Conservation (phyloP, 2,888 invertebrate genomes). For the Platynereis dumerilii region DNA sequence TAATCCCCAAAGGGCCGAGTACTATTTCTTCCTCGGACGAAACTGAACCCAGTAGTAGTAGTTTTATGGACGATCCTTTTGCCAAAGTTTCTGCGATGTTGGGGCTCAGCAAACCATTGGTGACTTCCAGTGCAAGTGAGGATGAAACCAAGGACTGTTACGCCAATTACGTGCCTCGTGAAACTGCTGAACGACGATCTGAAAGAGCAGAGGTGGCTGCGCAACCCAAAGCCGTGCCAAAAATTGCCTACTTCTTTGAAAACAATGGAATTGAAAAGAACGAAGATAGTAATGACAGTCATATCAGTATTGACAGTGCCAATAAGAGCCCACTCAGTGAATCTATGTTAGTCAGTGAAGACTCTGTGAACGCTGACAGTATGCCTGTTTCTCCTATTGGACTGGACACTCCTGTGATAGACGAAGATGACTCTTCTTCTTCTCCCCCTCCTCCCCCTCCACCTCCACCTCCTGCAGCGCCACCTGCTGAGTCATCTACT, state of each 20-base stretch:
- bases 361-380: too few species aligned
- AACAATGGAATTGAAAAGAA: conserved; percentile 18
- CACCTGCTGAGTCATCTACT: too few species aligned
- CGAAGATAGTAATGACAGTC: conserved; percentile 60
- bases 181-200: background rate
- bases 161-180: background rate
- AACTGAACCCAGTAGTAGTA: background rate
- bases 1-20: conserved; percentile 18
- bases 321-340: too few species aligned
- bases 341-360: too few species aligned
- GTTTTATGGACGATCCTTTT: background rate
- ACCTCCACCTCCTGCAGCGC: too few species aligned
- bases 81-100: background rate
- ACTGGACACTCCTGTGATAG: background rate
- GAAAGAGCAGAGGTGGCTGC: background rate
- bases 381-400: background rate
- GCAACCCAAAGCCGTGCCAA: conserved; percentile 28
- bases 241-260: conserved; percentile 46
- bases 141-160: background rate
- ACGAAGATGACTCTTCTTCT: too few species aligned
- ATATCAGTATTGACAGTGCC: background rate
- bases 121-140: background rate
- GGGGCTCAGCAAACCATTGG: background rate
- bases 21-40: background rate
- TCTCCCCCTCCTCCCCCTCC: too few species aligned